Evolutionary conservation across 2,797 vertebrate species (phyloP).

Genomic region (Macropodus opercularis): DNA sequence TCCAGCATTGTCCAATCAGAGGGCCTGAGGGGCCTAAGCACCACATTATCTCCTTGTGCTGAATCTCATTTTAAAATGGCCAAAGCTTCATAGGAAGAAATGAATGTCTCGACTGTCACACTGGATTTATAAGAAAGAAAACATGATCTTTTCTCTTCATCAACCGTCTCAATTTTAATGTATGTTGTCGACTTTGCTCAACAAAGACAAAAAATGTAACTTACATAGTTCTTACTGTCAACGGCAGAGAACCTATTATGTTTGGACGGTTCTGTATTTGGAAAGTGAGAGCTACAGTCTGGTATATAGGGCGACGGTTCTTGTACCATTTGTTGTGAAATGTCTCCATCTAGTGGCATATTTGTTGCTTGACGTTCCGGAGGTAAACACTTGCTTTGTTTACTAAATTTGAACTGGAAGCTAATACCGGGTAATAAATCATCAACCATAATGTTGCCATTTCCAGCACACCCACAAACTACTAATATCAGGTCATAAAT

Average conservation of each 20-base stretch:
- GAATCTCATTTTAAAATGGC: conserved; percentile 16
- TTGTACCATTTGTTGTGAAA: conserved; percentile 11
- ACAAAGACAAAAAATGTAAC: neutral
- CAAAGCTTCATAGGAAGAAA: neutral
- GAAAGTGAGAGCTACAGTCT: neutral
- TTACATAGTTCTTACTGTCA: neutral
- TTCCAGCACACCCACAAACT: too few species aligned
- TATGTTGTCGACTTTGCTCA: neutral
- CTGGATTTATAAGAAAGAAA: too few species aligned
- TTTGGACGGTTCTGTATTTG: neutral
- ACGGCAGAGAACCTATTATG: neutral
- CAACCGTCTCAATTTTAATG: neutral
- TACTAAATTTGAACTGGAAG: too few species aligned
- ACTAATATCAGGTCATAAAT: too few species aligned
- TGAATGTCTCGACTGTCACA: too few species aligned
- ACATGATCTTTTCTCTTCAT: too few species aligned
- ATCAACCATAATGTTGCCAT: too few species aligned
- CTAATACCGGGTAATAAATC: too few species aligned
- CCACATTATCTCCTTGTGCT: conserved; percentile 32
- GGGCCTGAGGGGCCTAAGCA: conserved; percentile 33
- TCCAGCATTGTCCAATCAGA: conserved; percentile 57
- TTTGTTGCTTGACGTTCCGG: too few species aligned
- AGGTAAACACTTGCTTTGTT: too few species aligned
- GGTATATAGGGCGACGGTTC: neutral
- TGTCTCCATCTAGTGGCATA: conserved; percentile 27